Conservation (phyloP, 2,113 vertebrate species). For the Etheostoma spectabile region DNA sequence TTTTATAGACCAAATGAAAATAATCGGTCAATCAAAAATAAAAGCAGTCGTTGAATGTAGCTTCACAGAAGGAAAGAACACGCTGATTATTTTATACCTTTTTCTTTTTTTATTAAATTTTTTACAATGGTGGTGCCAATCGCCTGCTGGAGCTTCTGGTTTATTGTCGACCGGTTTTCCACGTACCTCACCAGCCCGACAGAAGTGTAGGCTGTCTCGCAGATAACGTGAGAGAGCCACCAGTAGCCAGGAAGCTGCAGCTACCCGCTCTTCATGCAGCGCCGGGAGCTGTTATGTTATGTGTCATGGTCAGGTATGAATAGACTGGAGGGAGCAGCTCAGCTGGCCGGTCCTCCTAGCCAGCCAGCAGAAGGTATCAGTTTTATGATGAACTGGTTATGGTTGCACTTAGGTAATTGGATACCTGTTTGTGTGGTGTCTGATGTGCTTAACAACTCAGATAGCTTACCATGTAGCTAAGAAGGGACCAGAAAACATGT, state of each 20-base stretch:
- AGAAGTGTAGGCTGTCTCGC: too few relatives aligned
- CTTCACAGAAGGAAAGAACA: too few relatives aligned
- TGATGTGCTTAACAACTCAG: conserved; percentile 7
- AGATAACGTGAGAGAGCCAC: conserved; percentile 18
- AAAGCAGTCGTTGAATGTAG: neutral
- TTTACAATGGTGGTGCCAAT: neutral
- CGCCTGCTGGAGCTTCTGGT: neutral
- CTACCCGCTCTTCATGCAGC: conserved; percentile 22
- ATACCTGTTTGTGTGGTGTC: conserved; percentile 41
- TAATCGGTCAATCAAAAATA: neutral
- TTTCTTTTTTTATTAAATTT: neutral
- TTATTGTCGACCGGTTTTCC: conserved; percentile 23
- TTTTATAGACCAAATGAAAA: neutral
- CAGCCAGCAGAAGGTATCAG: conserved; percentile 6
- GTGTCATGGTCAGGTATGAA: conserved; percentile 54
- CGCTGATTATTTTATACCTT: neutral
- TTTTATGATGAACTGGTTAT: conserved; percentile 43
- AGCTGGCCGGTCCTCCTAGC: neutral
- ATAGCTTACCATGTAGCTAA: neutral
- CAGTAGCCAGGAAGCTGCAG: conserved; percentile 18
- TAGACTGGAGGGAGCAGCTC: conserved; percentile 37
- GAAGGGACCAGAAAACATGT: neutral
- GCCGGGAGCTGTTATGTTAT: conserved; percentile 57
- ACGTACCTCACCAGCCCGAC: too few relatives aligned
- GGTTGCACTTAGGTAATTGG: conserved; percentile 29